Evolutionary conservation across 1,140 invertebrate species (phyloP).

Genomic region (Parasteatoda tepidariorum): DNA sequence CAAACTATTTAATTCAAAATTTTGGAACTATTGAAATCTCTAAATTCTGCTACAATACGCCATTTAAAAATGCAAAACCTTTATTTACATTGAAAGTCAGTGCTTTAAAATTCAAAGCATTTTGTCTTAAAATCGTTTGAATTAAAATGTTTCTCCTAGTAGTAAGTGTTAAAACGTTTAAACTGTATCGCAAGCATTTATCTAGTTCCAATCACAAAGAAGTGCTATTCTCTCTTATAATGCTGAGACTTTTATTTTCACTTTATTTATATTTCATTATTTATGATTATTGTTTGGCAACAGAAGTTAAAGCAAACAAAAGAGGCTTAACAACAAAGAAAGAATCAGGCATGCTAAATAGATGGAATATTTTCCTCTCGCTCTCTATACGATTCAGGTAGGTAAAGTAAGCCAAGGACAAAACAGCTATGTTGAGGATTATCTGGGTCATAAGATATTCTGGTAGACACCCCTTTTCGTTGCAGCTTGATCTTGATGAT

Average conservation of each 20-base stretch:
- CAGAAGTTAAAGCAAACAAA: constrained; percentile 28
- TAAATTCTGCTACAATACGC: too few relatives aligned
- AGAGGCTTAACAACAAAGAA: constrained; percentile 19
- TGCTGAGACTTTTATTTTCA: not conserved
- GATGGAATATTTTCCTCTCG: constrained; percentile 24
- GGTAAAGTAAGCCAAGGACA: constrained; percentile 53
- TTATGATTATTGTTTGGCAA: constrained; percentile 2
- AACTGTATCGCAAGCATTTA: too few relatives aligned
- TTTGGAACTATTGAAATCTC: too few relatives aligned
- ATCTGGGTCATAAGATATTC: constrained; percentile 47
- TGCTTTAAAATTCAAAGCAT: too few relatives aligned
- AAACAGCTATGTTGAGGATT: not conserved
- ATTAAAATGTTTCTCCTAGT: too few relatives aligned
- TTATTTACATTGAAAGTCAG: too few relatives aligned
- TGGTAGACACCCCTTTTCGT: constrained; percentile 8
- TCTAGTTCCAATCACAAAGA: too few relatives aligned
- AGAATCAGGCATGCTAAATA: not conserved
- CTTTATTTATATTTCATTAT: constrained; percentile 32
- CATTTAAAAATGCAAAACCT: too few relatives aligned
- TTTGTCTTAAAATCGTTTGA: too few relatives aligned
- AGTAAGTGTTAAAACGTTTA: too few relatives aligned
- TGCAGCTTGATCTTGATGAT: not conserved
- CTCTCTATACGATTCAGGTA: not conserved
- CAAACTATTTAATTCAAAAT: too few relatives aligned
- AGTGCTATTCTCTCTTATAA: too few relatives aligned